Percentiles rank a stretch among this genome's conserved stretches.
These are phyloP conservation scores for Bhutanitis thaidina DNA, from an alignment of 2,888 invertebrate genomes.

Conservation along the genomic window DNA sequence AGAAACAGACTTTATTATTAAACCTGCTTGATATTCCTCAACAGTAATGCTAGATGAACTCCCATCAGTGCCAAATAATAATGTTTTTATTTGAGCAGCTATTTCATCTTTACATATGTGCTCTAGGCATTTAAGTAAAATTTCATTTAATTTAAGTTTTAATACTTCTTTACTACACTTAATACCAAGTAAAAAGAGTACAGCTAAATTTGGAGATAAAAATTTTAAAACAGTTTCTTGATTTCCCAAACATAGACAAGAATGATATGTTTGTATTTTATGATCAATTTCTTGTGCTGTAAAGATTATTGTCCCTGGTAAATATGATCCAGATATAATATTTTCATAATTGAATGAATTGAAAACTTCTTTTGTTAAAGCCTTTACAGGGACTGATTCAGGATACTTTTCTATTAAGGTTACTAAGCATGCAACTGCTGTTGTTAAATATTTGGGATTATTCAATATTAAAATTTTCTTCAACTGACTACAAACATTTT, in stretches of 20 bases:
- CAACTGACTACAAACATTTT: slow-evolving; percentile 75
- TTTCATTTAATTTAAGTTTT: slow-evolving; percentile 51
- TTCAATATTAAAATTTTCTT: slow-evolving; percentile 62
- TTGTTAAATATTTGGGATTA: slow-evolving; percentile 60
- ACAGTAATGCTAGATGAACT: slow-evolving; percentile 31
- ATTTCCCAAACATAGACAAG: slow-evolving; percentile 46
- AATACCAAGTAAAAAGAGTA: slow-evolving; percentile 62
- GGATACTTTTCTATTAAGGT: slow-evolving; percentile 72
- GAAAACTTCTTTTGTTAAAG: slow-evolving; percentile 43
- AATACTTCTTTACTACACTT: slow-evolving; percentile 52
- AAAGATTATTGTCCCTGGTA: slow-evolving; percentile 58
- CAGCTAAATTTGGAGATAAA: slow-evolving; percentile 55
- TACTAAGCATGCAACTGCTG: slow-evolving; percentile 79
- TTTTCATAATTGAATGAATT: slow-evolving; percentile 43
- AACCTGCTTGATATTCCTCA: slow-evolving; percentile 61
- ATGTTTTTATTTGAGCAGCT: slow-evolving; percentile 30
- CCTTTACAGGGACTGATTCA: slow-evolving; percentile 49
- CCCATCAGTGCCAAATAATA: slow-evolving; percentile 44
- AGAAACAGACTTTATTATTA: slow-evolving; percentile 48
- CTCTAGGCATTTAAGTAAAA: slow-evolving; percentile 54
- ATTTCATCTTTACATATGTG: slow-evolving; percentile 38
- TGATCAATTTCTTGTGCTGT: slow-evolving; percentile 59
- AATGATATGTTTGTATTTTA: slow-evolving; percentile 54
- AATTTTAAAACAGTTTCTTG: slow-evolving; percentile 50
- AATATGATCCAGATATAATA: slow-evolving; percentile 32